Evolutionary conservation across 2,113 vertebrate genomes (phyloP), one percentile per base, ranked within the genome.

Genomic region (Mixornis gularis): DNA sequence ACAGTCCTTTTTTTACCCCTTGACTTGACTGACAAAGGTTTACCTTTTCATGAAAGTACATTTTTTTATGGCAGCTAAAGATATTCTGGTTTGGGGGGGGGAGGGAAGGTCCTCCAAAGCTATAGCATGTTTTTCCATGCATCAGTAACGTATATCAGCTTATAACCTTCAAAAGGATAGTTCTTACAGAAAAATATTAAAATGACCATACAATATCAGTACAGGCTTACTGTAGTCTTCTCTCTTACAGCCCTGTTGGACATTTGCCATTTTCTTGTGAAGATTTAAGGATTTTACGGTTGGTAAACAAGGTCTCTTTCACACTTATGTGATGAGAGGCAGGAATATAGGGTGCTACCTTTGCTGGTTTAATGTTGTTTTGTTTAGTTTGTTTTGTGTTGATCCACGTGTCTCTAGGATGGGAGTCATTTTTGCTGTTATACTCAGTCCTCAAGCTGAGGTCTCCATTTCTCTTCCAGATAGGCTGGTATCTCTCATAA

Each of bases 1-100:
- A 24, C 2, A 30, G 7, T 53, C n/a, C 0, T 41, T 17, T 29
- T 38, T 20, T 4, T 17, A 10, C 17, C 5, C 13, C 6, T 65
- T 73, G 18, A 12, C 38, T 87, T 60, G n/a, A 32, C 24, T 60
- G 30, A 38, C 20, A 38, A 70, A 44, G 8, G 20, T 70, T 62
- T 59, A 32, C 15, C 14, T 90, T n/a, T 82, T 25, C 48, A 49
- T 66, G 18, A 44, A 73, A 34, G 7, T 32, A 58, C 17, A 19
- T 27, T 85, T 49, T 76, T 44, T 52, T 11, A 24, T 43, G 15
- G 22, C n/a, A 55, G 44, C 30, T 15, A 77, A 84, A 59, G 36
- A 26, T 25, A 38, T 70, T 51, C 27, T 82, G 27, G 14, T 55
- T 79, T 25, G 1, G 16, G 8, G 10, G 36, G 36, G 15, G 12